These are phyloP conservation scores for Halictus rubicundus DNA, from an alignment of 1,140 invertebrate species.

Conservation along the genomic window DNA sequence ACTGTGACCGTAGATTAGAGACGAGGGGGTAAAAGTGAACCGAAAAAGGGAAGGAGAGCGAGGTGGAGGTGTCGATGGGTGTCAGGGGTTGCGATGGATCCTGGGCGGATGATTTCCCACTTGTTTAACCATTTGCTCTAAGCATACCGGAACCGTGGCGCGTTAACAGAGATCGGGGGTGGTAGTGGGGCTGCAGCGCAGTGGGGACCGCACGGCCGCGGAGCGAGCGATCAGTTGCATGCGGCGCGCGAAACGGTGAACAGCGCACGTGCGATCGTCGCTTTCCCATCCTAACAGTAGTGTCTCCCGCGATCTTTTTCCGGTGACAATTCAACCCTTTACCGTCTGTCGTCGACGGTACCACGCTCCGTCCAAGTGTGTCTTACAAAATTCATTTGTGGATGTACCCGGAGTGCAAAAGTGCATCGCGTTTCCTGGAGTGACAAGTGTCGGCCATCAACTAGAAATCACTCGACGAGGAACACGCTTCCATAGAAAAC, in stretches of 20 bases:
- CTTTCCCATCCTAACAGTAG: background rate
- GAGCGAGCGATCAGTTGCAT: conserved; percentile 68
- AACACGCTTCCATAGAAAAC: background rate
- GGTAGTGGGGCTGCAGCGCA: conserved; percentile 46
- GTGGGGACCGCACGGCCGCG: conserved; percentile 43
- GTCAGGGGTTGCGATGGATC: no score
- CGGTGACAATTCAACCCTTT: background rate
- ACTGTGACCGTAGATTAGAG: no score
- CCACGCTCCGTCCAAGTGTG: no score
- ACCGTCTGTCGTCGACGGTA: no score
- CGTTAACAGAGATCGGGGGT: conserved; percentile 20
- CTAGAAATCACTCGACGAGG: background rate
- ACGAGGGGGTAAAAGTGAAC: no score
- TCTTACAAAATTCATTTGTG: background rate
- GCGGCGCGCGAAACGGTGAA: conserved; percentile 59
- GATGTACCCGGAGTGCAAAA: conserved; percentile 6
- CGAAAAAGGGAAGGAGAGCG: background rate
- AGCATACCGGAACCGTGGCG: conserved; percentile 1
- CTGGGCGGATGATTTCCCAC: no score
- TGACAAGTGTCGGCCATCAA: conserved; percentile 7
- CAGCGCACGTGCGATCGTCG: background rate
- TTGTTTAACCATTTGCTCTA: background rate
- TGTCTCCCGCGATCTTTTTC: background rate
- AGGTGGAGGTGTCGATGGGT: no score
- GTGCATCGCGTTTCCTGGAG: background rate